Evolutionary conservation across 2,888 invertebrate species (phyloP), one percentile per base, ranked within the genome.

Genomic region (Chromoteleia sp.): DNA sequence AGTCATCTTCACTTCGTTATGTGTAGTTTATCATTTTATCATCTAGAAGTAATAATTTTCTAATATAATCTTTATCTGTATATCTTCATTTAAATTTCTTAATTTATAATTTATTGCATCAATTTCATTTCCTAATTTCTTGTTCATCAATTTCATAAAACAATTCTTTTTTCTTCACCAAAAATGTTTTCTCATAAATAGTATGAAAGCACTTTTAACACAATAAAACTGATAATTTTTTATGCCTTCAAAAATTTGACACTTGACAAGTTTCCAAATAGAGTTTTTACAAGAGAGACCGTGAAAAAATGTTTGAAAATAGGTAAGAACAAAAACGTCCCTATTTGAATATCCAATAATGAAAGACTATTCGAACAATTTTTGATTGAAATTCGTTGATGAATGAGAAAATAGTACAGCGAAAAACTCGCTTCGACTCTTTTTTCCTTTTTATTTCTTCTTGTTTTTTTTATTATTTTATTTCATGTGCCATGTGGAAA

Each of bases 311-410:
- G 39, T 56, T 41, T 50, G 8, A 39, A 30, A 30, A 29, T 29
- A 52, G 52, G 29, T 52, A 30, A 52, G 52, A 52, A 30, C 30
- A 30, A 30, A 52, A 52, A 29, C 12, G 15, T 14, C n/a, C n/a
- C 12, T 4, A 14, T 17, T 29, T 59, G 41, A 41, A 59, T 59
- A 59, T 59, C 7, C 39, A 41, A 59, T 59, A 59, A 59, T 59
- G 29, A 59, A 41, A 41, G 10, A 41, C 29, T 41, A 59, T 59
- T 41, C 36, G 41, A 59, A 59, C 14, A 41, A 59, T 59, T 59
- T 59, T 59, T 59, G 41, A 59, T 59, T 59, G 59, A 59, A 59
- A 59, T 59, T 39, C 41, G n/a, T 6, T 21, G 29, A 25, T 59
- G 59, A 59, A 59, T 33, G 15, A 17, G n/a, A 58, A 59, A 59